Conservation (phyloP, 1,140 invertebrate genomes). For the Kradibia gibbosae region DNA sequence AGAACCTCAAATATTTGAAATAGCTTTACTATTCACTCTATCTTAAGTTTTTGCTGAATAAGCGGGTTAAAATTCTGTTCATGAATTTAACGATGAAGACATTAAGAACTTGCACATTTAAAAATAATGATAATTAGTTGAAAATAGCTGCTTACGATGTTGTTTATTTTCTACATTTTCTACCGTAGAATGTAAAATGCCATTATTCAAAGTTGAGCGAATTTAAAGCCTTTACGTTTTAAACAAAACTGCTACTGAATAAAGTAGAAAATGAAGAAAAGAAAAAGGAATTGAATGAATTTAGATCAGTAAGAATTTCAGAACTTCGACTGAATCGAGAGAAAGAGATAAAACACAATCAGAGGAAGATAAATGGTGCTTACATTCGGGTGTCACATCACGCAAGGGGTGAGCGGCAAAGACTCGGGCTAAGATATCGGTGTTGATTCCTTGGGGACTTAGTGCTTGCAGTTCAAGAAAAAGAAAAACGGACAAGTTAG, state of each 20-base stretch:
- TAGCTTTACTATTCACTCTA: background rate
- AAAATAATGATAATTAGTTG: no score
- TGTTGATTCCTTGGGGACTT: slow-evolving; percentile 39
- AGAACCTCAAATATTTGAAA: background rate
- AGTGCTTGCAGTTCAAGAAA: background rate
- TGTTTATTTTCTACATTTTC: background rate
- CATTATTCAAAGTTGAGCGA: background rate
- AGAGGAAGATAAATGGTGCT: no score
- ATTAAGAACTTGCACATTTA: no score
- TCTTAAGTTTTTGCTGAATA: background rate
- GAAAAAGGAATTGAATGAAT: background rate
- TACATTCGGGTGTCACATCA: background rate
- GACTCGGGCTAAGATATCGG: slow-evolving; percentile 48
- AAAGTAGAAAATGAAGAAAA: background rate
- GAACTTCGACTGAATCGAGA: background rate
- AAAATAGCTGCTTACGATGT: no score
- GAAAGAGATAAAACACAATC: slow-evolving; percentile 49
- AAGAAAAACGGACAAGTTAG: slow-evolving; percentile 33
- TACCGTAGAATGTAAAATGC: no score
- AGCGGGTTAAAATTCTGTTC: background rate
- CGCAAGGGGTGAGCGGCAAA: background rate
- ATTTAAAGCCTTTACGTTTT: background rate
- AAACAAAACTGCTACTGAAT: background rate
- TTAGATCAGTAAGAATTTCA: background rate
- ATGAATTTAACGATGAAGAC: background rate